phyloP scores from a whole-genome alignment of 2,888 invertebrate species.

The Harpalus rufipes region DNA sequence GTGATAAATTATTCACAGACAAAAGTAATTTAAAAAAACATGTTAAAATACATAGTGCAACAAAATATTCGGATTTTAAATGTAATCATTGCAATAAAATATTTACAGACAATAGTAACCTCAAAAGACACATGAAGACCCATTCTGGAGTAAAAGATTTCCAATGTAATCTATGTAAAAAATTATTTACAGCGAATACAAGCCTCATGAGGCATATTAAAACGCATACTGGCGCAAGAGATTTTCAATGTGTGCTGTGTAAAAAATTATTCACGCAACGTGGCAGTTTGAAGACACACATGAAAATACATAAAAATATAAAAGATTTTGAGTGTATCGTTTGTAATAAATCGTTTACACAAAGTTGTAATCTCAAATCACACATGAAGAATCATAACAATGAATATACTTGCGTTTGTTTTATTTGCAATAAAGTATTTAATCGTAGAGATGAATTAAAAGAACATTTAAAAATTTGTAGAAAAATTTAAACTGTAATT shows the following conservation, averaged over 20 bases:
- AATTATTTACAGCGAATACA: neutral
- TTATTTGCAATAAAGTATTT: no score
- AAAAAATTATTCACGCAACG: neutral
- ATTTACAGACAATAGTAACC: neutral
- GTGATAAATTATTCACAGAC: no score
- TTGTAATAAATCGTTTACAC: conserved; percentile 1
- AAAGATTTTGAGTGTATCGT: neutral
- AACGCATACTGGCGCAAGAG: neutral
- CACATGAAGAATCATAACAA: neutral
- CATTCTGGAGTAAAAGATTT: neutral
- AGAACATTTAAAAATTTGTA: no score
- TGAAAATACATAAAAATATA: neutral
- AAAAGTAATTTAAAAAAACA: neutral
- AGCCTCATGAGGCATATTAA: neutral
- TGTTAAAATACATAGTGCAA: neutral
- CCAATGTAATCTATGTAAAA: neutral
- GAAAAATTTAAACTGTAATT: no score
- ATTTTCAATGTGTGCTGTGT: neutral
- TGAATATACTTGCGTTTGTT: no score
- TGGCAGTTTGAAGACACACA: neutral
- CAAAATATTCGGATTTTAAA: neutral
- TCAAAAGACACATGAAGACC: neutral
- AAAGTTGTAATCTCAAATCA: neutral
- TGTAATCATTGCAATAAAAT: neutral
- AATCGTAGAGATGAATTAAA: no score